Evolutionary conservation across 2,888 invertebrate genomes (phyloP).

Genomic region (Marasmarcha lunaedactyla): DNA sequence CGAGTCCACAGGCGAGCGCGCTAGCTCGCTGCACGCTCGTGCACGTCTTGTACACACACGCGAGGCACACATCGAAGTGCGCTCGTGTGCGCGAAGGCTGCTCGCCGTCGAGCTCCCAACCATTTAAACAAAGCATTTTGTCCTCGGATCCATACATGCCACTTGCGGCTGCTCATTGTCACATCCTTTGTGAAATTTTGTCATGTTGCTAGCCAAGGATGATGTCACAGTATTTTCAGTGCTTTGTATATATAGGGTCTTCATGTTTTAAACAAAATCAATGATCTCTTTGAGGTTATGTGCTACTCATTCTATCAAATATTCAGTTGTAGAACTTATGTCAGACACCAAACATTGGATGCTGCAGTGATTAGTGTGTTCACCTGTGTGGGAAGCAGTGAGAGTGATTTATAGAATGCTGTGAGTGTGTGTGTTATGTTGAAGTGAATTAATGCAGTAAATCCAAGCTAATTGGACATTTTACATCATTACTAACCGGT

Average conservation of each 20-base stretch:
- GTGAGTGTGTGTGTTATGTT: constrained; percentile 3
- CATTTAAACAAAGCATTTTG: constrained; percentile 66
- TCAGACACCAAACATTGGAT: not conserved
- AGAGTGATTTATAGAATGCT: not conserved
- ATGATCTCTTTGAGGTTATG: constrained; percentile 63
- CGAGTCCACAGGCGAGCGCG: constrained; percentile 33
- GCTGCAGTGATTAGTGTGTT: constrained; percentile 25
- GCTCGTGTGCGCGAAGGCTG: constrained; percentile 58
- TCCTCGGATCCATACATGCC: constrained; percentile 49
- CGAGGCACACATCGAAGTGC: constrained; percentile 33
- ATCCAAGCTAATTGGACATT: constrained; percentile 1
- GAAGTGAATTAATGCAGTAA: constrained; percentile 1
- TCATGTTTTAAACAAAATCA: constrained; percentile 15
- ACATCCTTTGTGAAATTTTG: constrained; percentile 43
- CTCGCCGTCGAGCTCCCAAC: constrained; percentile 35
- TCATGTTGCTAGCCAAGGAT: constrained; percentile 8
- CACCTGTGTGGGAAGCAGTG: constrained; percentile 3
- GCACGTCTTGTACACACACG: constrained; percentile 36
- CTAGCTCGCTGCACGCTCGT: constrained; percentile 33
- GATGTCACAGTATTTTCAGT: not conserved
- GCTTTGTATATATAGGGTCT: not conserved
- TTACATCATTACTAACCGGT: not conserved
- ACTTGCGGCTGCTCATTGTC: constrained; percentile 34
- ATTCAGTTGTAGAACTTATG: not conserved
- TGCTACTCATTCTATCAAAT: constrained; percentile 8